phyloP scores from a whole-genome alignment of 2,888 invertebrate species.

The Coleophora deauratella region DNA sequence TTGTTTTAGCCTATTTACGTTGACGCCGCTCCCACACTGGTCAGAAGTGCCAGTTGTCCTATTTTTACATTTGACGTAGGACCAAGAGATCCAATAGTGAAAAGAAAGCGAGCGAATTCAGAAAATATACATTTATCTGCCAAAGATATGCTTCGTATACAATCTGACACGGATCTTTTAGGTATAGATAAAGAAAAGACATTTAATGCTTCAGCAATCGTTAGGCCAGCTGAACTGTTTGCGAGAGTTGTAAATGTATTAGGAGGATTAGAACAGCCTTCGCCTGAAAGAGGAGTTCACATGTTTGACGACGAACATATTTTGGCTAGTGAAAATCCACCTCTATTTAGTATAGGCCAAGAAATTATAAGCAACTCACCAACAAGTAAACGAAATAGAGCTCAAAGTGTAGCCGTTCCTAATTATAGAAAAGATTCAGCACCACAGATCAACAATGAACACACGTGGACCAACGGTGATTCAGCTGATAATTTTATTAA shows the following conservation, averaged over 20 bases:
- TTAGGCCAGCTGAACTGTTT: slow-evolving; percentile 83
- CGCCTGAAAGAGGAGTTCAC: slow-evolving; percentile 74
- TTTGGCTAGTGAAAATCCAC: slow-evolving; percentile 77
- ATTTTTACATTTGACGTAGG: slow-evolving; percentile 78
- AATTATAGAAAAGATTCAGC: slow-evolving; percentile 58
- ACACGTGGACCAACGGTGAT: slow-evolving; percentile 81
- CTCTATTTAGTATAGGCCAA: slow-evolving; percentile 72
- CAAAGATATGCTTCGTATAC: slow-evolving; percentile 75
- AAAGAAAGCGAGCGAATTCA: slow-evolving; percentile 77
- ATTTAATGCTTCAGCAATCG: slow-evolving; percentile 79
- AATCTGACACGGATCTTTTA: slow-evolving; percentile 86
- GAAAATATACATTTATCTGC: slow-evolving; percentile 71
- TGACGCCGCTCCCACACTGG: slow-evolving; percentile 61
- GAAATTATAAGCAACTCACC: slow-evolving; percentile 48
- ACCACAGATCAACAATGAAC: slow-evolving; percentile 61
- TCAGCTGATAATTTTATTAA: slow-evolving; percentile 75
- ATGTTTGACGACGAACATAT: slow-evolving; percentile 84
- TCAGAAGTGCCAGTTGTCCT: slow-evolving; percentile 81
- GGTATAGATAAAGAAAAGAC: slow-evolving; percentile 86
- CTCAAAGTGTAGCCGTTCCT: slow-evolving; percentile 75
- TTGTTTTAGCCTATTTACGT: slow-evolving; percentile 83
- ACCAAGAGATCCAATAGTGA: slow-evolving; percentile 58
- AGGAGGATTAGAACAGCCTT: slow-evolving; percentile 73
- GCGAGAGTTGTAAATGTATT: slow-evolving; percentile 85
- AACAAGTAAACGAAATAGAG: slow-evolving; percentile 62